Evolutionary conservation across 2,888 invertebrate species (phyloP).

Genomic region (Tetragonisca angustula): DNA sequence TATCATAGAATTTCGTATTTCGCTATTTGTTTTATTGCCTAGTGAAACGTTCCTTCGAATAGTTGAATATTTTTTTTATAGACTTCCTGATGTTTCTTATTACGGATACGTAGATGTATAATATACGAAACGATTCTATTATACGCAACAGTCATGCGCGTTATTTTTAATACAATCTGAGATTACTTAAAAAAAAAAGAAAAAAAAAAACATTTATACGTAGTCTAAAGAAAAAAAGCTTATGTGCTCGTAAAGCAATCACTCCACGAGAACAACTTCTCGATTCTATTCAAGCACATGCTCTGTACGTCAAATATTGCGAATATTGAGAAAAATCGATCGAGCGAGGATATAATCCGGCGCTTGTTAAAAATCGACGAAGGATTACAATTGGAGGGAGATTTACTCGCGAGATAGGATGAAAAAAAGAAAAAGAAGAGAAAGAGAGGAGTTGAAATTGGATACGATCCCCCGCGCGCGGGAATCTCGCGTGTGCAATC

Average conservation of each 20-base stretch:
- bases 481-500: slow-evolving; percentile 11
- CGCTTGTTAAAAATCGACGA: neutral
- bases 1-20: neutral
- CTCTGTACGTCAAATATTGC: neutral
- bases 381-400: slow-evolving; percentile 9
- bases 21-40: neutral
- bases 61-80: neutral
- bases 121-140: neutral
- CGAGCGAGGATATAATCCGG: neutral
- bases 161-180: neutral
- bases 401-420: neutral
- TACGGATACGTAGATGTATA: neutral
- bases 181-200: neutral
- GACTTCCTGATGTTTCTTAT: neutral
- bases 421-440: neutral
- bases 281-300: neutral
- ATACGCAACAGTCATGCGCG: neutral
- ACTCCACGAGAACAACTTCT: neutral
- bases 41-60: neutral
- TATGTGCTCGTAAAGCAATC: neutral
- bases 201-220: no score
- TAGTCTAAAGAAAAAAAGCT: neutral
- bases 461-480: neutral
- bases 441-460: neutral
- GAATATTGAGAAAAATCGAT: neutral